Conservation (phyloP, 2,113 vertebrate species). For the Oxygymnocypris stewartii region DNA sequence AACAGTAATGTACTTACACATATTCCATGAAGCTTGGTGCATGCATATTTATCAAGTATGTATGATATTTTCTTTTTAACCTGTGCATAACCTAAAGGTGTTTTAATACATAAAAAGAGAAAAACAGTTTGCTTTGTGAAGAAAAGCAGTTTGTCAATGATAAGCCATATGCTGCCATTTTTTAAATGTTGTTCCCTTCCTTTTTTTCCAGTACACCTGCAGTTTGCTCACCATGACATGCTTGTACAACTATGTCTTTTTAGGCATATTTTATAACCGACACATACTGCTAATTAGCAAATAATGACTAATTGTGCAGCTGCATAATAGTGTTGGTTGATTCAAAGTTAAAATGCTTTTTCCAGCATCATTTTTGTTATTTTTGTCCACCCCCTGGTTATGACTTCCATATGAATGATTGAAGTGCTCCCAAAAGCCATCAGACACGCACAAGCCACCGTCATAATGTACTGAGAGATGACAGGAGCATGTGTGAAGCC, state of each 20-base stretch:
- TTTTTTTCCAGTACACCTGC: background rate
- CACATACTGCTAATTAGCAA: slow-evolving; percentile 3
- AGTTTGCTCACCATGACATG: background rate
- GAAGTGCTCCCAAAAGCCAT: slow-evolving; percentile 43
- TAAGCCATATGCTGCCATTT: background rate
- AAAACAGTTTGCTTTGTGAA: too few species aligned
- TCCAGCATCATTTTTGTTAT: slow-evolving; percentile 6
- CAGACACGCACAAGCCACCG: slow-evolving; percentile 11
- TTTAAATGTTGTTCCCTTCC: background rate
- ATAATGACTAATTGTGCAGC: background rate
- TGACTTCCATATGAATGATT: slow-evolving; percentile 36
- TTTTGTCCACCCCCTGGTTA: slow-evolving; percentile 11
- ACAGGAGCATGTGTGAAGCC: slow-evolving; percentile 23
- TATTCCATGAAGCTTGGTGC: too few species aligned
- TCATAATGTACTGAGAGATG: slow-evolving; percentile 21
- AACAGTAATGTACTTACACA: background rate
- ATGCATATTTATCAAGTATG: background rate
- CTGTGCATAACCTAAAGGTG: too few species aligned
- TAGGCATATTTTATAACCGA: background rate
- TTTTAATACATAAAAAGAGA: too few species aligned
- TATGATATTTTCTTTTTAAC: too few species aligned
- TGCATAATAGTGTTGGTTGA: background rate
- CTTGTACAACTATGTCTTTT: background rate
- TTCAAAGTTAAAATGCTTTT: slow-evolving; percentile 32
- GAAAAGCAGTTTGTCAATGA: background rate